Base-by-base conservation (phyloP, 2,888 invertebrate species). In the Ariolimax columbianus region DNA sequence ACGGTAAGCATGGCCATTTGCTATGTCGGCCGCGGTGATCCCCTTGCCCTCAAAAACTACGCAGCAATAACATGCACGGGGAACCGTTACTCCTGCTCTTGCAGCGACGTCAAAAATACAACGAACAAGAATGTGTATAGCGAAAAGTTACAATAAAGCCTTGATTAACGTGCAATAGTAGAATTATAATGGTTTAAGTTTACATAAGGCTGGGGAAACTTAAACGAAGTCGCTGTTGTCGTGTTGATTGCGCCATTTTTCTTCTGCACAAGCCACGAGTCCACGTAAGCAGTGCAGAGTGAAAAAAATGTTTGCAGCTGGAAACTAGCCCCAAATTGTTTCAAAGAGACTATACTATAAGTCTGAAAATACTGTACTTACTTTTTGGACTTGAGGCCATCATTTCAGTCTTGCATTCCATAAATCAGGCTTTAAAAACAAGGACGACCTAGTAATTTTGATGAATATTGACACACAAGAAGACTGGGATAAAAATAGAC, bases 401-500 rank as follows among this genome's bases (percentile, higher is more conserved):
- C 23, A 66, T 47, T 83, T 55, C 40, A 77, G 55, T 51, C 33
- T 83, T 78, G 83, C 83, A 83, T 82, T 82, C 75, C 70, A 63
- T 59, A 63, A 81, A 75, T 75, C 55, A 33, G 26, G n/a, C 63
- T 43, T 63, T 59, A 77, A 78, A 83, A 83, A 83, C 78, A 83
- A 83, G 59, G 70, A 38, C 83, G 83, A 83, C 83, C 83, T 83
- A 83, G 70, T 78, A 83, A 83, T 33, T 77, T 78, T 26, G 40
- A n/a, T 70, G 72, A 36, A 77, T n/a, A 77, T 63, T 70, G 68
- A 47, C 38, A 78, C 73, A 78, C 47, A 36, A 47, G 19, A 40
- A 78, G 83, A 78, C 83, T 51, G 40, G 88, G 91, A 90, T 91
- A 91, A 91, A 91, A 91, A 91, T 91, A 91, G 91, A 89, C 88